Base-by-base conservation (phyloP, 2,888 invertebrate species). In the Endomychus coccineus region DNA sequence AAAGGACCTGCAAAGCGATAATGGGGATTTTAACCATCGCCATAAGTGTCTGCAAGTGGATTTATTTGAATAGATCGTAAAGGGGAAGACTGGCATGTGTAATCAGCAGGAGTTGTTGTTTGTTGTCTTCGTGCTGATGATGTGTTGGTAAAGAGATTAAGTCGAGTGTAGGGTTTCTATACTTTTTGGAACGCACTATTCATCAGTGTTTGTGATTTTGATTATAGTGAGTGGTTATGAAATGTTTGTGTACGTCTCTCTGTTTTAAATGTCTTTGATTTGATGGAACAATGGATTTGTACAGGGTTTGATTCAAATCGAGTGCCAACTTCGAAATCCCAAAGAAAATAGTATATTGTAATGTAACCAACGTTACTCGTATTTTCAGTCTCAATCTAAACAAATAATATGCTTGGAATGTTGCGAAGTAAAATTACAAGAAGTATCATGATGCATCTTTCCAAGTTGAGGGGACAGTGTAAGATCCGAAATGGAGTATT, bases 71-170 rank as follows among this genome's bases (percentile, higher is more conserved):
- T 55, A 43, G 51, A 46, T 12, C 22, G 10, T 49, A 46, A 49
- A 49, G 49, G 55, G 51, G 54, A 52, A 51, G 51, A 48, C 49
- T 45, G 45, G 46, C 49, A 48, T 44, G 48, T 48, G 53, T 46
- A 57, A 56, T 58, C 55, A 56, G 51, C 52, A 49, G 44, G 55
- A 53, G 57, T 54, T 51, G 50, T 45, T 55, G 54, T 56, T 57
- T 57, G 58, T 60, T 60, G 57, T 59, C 59, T 61, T 58, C 56
- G 54, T 56, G 58, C 54, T 57, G 58, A 58, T 56, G 61, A 56
- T 55, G 56, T 55, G 55, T 54, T 52, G 47, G 53, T 52, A 55
- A 57, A 54, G 55, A 52, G 55, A 56, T 55, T 56, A 57, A 50
- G 51, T 49, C 47, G 48, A 49, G 46, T 46, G 48, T 34, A 34